phyloP scores from a whole-genome alignment of 2,797 vertebrate species.

The Leucoraja ocellata region DNA sequence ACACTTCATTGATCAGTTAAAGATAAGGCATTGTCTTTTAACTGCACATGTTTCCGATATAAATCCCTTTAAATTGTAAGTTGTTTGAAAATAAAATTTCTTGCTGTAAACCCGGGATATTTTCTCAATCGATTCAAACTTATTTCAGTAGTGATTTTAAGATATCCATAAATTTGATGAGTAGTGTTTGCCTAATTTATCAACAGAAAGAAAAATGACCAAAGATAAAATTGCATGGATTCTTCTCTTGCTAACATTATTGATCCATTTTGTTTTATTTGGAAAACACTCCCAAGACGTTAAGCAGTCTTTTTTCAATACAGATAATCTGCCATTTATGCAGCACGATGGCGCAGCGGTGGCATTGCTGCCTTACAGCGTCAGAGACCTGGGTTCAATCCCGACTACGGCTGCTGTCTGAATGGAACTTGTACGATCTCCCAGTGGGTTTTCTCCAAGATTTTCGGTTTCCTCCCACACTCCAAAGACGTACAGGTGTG shows the following conservation, averaged over 20 bases:
- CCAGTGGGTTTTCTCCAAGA: too few relatives aligned
- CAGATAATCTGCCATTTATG: neutral
- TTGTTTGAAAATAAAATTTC: constrained; percentile 30
- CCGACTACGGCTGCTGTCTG: too few relatives aligned
- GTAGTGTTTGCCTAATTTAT: neutral
- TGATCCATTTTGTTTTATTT: neutral
- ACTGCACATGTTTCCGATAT: neutral
- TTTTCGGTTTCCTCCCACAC: too few relatives aligned
- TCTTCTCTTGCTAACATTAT: neutral
- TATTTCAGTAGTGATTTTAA: neutral
- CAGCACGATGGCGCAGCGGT: too few relatives aligned
- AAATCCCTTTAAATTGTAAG: constrained; percentile 8
- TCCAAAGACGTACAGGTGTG: too few relatives aligned
- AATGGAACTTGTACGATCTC: too few relatives aligned
- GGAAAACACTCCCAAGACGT: neutral
- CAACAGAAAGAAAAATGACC: neutral
- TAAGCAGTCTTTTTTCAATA: neutral
- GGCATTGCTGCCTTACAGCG: too few relatives aligned
- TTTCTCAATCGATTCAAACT: neutral
- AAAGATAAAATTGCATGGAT: neutral
- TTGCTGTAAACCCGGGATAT: neutral
- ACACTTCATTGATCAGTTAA: neutral
- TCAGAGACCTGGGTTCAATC: too few relatives aligned
- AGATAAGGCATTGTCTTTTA: neutral
- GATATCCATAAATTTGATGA: neutral